Evolutionary conservation across 2,113 vertebrate genomes (phyloP), one percentile per base, ranked within the genome.

Genomic region (Colaptes auratus): DNA sequence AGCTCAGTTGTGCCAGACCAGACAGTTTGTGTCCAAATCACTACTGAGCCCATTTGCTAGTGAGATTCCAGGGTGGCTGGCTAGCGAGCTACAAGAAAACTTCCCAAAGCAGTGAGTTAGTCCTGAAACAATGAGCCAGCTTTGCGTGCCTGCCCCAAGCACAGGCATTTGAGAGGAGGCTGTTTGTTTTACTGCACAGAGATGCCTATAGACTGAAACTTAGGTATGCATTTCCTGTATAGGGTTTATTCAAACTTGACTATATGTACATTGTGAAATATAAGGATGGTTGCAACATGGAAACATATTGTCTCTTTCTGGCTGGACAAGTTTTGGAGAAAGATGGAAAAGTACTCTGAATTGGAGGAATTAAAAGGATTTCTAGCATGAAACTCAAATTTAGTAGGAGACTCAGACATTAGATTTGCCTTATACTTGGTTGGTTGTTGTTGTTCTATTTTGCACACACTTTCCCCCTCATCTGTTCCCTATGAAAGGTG

Each of bases 261-360:
- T 89, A 13, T 80, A 66, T 86, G 84, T 89, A 71, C 20, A 25
- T 83, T 71, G 53, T 88, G 72, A 89, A 94, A 84, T 90, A 72
- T 94, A 88, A 63, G 55, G 89, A 70, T 83, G 53, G 76, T 95
- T 97, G 81, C 85, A 91, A 88, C 90, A 95, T 94, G 89, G 94
- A 96, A 95, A 95, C 86, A 82, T 27, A 69, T 70, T 95, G 88
- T 95, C 95, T 95, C 53, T 89, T 93, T 90, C 92, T 96, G 95
- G 90, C 92, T 82, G 70, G 69, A 70, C 65, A 90, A 82, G 42
- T 78, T 88, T 90, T 94, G 90, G 92, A 96, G 74, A 70, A 86
- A 89, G 63, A 76, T 87, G 95, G 95, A 95, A 95, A 96, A 94
- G 58, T 93, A 69, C 39, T 84, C 61, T 50, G 73, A 78, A 67